Evolutionary conservation across 2,113 vertebrate species (phyloP).

Genomic region (Rhegmatorhina hoffmannsi): DNA sequence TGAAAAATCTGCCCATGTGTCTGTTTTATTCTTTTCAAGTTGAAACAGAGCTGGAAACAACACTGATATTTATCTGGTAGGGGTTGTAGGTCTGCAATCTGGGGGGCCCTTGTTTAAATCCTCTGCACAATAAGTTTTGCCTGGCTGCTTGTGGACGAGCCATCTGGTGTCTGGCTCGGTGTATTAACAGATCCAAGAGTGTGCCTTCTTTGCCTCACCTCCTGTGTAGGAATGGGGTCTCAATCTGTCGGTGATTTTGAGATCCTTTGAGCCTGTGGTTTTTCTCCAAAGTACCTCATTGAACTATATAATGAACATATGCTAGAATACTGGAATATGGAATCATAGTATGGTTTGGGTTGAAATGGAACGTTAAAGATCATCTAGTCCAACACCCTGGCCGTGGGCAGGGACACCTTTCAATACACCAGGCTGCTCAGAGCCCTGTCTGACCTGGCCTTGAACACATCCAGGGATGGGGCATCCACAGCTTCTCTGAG

Average conservation of each 20-base stretch:
- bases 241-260: background rate
- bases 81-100: background rate
- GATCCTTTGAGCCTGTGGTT: background rate
- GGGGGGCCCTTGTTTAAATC: background rate
- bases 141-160: background rate
- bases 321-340: background rate
- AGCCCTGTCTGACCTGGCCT: background rate
- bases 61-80: background rate
- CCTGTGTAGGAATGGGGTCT: background rate
- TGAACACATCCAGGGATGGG: background rate
- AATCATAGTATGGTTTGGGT: background rate
- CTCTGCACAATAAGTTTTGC: background rate
- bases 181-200: background rate
- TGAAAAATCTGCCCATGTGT: background rate
- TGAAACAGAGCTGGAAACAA: background rate
- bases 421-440: background rate
- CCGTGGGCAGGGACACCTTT: background rate
- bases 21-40: background rate
- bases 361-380: background rate
- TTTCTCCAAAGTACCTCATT: background rate
- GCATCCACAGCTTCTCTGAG: background rate
- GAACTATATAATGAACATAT: background rate
- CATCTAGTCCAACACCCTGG: background rate
- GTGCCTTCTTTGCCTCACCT: background rate
- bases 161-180: background rate